A percentile compares a stretch with the other conserved stretches of the same genome.
phyloP scores from a whole-genome alignment of 2,113 vertebrate genomes.

The Raja brachyura region DNA sequence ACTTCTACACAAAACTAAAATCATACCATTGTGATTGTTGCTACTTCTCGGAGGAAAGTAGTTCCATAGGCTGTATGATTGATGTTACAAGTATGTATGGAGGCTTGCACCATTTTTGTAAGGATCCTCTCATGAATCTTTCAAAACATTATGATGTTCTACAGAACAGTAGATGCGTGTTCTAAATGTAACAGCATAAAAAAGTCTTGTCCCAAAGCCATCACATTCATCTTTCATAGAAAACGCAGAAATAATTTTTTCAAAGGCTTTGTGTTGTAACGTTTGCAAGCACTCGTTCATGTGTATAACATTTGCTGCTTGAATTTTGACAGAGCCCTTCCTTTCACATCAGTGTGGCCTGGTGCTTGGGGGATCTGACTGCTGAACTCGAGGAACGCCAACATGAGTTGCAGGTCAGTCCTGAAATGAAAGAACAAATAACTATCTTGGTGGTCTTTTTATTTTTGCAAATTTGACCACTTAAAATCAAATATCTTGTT shows the following conservation, averaged over 20 bases:
- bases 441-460: background rate
- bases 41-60: background rate
- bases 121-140: background rate
- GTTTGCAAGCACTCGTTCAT: background rate
- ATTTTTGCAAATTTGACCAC: background rate
- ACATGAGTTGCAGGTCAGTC: conserved; percentile 72
- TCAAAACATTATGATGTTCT: background rate
- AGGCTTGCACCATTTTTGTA: background rate
- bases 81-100: background rate
- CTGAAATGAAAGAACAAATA: background rate
- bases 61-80: background rate
- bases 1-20: too few species aligned
- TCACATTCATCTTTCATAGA: background rate
- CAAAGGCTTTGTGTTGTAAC: background rate
- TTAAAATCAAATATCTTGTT: background rate
- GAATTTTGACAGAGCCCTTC: conserved; percentile 69
- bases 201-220: background rate
- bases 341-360: conserved; percentile 88
- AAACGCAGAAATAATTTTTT: background rate
- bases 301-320: background rate
- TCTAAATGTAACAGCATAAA: background rate
- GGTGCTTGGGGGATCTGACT: conserved; percentile 75
- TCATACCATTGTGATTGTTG: background rate
- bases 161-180: background rate
- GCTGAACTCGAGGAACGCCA: conserved; percentile 58